Evolutionary conservation across 2,888 invertebrate species (phyloP).

Genomic region (Sepiola atlantica): DNA sequence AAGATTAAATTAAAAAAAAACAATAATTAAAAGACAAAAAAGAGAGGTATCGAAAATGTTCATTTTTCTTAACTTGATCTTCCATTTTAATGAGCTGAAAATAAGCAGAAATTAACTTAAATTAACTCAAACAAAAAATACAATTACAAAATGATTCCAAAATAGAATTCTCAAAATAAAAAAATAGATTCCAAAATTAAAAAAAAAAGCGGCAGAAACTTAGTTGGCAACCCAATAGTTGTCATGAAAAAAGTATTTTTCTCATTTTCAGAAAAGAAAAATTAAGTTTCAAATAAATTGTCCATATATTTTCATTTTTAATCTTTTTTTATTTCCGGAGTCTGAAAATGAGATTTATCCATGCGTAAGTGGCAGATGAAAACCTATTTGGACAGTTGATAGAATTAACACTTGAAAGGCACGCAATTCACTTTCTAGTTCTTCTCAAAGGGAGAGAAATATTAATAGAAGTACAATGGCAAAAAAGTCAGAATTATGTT

Average conservation of each 20-base stretch:
- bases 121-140: too few species aligned
- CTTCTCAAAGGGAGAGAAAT: neutral
- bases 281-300: neutral
- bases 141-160: too few species aligned
- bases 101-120: too few species aligned
- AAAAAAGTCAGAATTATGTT: neutral
- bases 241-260: neutral
- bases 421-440: neutral
- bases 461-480: too few species aligned
- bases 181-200: too few species aligned
- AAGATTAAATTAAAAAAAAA: too few species aligned
- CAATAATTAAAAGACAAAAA: too few species aligned
- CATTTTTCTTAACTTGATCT: too few species aligned
- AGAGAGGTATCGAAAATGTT: too few species aligned
- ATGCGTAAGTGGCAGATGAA: neutral
- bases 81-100: too few species aligned
- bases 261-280: neutral
- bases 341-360: neutral
- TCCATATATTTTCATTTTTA: neutral
- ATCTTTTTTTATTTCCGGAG: neutral
- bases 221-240: neutral
- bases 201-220: too few species aligned
- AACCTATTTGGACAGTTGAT: conserved; percentile 11
- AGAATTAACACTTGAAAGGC: neutral
- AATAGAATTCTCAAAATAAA: too few species aligned